Conservation (phyloP, 1,140 invertebrate genomes). For the Tachypleus tridentatus region DNA sequence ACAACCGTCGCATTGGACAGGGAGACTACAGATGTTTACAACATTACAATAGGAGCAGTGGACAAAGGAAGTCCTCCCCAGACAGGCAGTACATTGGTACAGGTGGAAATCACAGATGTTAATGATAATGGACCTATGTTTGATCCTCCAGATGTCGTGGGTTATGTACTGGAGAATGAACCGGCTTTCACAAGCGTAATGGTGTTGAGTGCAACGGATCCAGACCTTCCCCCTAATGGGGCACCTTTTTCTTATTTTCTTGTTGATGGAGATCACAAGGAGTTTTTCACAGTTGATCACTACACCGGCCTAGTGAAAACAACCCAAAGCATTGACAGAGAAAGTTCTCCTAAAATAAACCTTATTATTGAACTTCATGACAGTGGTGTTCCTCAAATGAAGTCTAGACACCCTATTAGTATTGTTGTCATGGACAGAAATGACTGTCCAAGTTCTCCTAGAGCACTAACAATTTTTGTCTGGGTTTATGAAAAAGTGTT, state of each 20-base stretch:
- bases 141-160: conserved; percentile 44
- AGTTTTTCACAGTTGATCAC: conserved; percentile 59
- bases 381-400: conserved; percentile 66
- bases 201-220: conserved; percentile 68
- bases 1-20: conserved; percentile 65
- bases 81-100: conserved; percentile 44
- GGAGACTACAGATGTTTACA: conserved; percentile 82
- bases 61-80: conserved; percentile 70
- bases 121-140: conserved; percentile 80
- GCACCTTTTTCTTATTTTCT: conserved; percentile 73
- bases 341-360: conserved; percentile 49
- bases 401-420: conserved; percentile 57
- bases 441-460: conserved; percentile 71
- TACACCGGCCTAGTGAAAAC: conserved; percentile 57
- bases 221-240: conserved; percentile 75
- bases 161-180: conserved; percentile 48
- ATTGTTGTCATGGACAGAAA: conserved; percentile 76
- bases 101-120: conserved; percentile 59
- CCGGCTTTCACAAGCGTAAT: conserved; percentile 29
- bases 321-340: conserved; percentile 5
- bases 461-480: conserved; percentile 69
- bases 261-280: conserved; percentile 59
- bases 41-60: conserved; percentile 76
- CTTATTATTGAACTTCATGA: conserved; percentile 73
- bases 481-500: conserved; percentile 52